Conservation (phyloP, 2,113 vertebrate species). For the Protobothrops flavoviridis region DNA sequence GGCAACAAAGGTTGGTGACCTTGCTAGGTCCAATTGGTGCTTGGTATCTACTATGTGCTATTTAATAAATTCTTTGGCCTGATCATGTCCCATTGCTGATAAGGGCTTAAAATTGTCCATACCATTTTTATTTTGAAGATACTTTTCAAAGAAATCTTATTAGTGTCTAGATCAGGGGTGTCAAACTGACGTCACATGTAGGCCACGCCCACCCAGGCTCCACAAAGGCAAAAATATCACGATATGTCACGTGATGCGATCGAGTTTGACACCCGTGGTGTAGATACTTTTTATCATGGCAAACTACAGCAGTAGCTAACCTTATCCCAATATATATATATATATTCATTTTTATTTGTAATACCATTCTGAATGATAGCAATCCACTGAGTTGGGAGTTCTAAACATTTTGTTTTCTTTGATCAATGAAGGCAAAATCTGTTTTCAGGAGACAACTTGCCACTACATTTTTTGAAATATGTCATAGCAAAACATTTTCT, state of each 20-base stretch:
- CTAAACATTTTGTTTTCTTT: not conserved
- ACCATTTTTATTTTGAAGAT: not conserved
- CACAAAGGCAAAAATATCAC: too few species aligned
- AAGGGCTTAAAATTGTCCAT: not conserved
- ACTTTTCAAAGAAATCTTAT: not conserved
- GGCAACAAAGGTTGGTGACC: not conserved
- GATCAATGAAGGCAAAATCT: not conserved
- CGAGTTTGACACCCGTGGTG: too few species aligned
- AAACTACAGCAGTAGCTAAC: not conserved
- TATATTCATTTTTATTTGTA: not conserved
- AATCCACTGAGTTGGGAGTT: not conserved
- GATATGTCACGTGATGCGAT: too few species aligned
- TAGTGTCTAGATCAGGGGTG: not conserved
- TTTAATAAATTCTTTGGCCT: not conserved
- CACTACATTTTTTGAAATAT: not conserved
- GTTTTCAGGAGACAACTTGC: not conserved
- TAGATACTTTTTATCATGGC: not conserved
- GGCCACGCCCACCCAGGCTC: too few species aligned
- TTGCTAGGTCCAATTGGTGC: not conserved
- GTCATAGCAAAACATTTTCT: not conserved
- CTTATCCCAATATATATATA: not conserved
- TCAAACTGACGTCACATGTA: too few species aligned
- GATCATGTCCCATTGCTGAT: not conserved
- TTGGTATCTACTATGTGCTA: not conserved
- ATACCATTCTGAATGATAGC: not conserved